These are phyloP conservation scores for Anguilla marmorata DNA, from an alignment of 2,797 vertebrate species.

Conservation along the genomic window DNA sequence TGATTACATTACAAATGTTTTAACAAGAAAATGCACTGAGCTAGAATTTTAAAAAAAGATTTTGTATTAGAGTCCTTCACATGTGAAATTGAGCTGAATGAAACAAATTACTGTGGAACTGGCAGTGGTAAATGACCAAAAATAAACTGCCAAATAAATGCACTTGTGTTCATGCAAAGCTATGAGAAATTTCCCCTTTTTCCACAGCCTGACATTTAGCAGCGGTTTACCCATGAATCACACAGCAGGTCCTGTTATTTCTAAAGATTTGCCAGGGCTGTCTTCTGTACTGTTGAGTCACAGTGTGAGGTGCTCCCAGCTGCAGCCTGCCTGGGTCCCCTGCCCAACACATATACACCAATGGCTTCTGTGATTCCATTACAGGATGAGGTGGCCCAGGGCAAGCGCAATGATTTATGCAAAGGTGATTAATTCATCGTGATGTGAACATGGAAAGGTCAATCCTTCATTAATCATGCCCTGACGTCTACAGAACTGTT, in stretches of 20 bases:
- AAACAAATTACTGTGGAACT: neutral
- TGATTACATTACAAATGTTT: neutral
- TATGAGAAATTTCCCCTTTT: neutral
- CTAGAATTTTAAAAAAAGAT: neutral
- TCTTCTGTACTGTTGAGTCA: neutral
- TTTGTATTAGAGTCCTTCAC: neutral
- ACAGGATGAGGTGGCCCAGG: neutral
- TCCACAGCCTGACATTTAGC: neutral
- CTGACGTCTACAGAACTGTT: no score
- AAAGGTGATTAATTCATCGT: neutral
- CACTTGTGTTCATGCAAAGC: neutral
- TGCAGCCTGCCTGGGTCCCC: neutral
- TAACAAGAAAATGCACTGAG: neutral
- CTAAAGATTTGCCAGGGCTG: neutral
- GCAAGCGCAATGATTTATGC: neutral
- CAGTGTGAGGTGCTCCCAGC: neutral
- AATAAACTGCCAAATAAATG: neutral
- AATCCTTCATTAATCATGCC: no score
- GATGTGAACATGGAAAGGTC: neutral
- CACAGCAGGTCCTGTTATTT: neutral
- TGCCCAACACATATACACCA: neutral
- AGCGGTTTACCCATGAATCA: neutral
- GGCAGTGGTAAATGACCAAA: neutral
- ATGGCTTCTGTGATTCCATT: neutral
- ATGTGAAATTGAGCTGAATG: neutral